A percentile compares a stretch with the other conserved stretches of the same genome.
Conservation (phyloP, 2,113 vertebrate genomes). For the Nothoprocta perdicaria region DNA sequence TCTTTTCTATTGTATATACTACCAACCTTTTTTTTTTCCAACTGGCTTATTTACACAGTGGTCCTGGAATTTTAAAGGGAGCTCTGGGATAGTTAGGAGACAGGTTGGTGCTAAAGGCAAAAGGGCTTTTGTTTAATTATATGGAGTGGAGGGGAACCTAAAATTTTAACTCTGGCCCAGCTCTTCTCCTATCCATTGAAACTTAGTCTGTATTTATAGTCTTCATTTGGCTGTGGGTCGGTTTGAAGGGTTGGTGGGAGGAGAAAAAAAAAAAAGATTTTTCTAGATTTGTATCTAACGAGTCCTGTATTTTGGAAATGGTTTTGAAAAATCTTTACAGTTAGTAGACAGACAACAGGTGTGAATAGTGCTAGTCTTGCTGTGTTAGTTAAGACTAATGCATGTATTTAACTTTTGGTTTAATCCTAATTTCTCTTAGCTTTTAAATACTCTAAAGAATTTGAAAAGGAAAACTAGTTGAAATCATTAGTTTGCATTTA, state of each 20-base stretch:
- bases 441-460: constrained; percentile 10
- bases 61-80: background rate
- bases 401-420: constrained; percentile 53
- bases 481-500: constrained; percentile 46
- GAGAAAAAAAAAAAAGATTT: background rate
- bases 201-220: background rate
- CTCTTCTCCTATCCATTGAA: background rate
- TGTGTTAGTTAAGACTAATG: constrained; percentile 34
- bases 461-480: background rate
- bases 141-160: background rate
- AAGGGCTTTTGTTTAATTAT: background rate
- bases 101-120: background rate
- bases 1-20: background rate
- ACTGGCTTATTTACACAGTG: background rate
- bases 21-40: background rate
- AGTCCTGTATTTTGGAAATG: background rate
- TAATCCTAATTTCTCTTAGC: constrained; percentile 44
- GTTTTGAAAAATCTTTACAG: background rate
- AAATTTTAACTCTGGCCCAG: background rate
- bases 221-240: background rate
- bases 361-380: constrained; percentile 31
- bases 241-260: background rate
- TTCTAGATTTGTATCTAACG: background rate
- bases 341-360: constrained; percentile 10
- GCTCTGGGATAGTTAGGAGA: background rate